Evolutionary conservation across 2,888 invertebrate species (phyloP), one percentile per base, ranked within the genome.

Genomic region (Prostheceraeus crozeri): DNA sequence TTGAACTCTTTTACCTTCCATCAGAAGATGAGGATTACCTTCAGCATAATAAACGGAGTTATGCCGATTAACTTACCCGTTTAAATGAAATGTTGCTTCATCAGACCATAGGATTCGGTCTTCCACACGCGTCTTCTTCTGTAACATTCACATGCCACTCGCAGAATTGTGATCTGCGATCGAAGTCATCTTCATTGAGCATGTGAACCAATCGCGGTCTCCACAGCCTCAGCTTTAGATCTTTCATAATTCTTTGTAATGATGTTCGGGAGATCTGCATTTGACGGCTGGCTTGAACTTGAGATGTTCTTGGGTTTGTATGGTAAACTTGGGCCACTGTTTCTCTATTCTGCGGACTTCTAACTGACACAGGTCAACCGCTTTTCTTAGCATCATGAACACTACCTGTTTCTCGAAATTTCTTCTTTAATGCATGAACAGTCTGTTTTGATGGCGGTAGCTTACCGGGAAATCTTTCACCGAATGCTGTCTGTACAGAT

Each of bases 341-440:
- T n/a, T 53, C 16, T 8, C 30, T 53, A 53, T 53, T 53, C 19
- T 53, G 4, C 35, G 6, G 35, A 35, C 16, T 53, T 36, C 4
- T 53, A 31, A 53, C 54, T 53, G 36, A 35, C 16, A 31, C n/a
- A 27, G 54, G 51, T 31, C 54, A 14, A 8, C 2, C 16, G 33
- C 48, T 53, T 36, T 31, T 4, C n/a, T 27, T 35, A 48, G 56
- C 48, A 56, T 56, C 56, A 16, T 56, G 48, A 53, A 56, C 56
- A 56, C 21, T 48, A 14, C 23, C 56, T 23, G 48, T 56, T 16
- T 53, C 21, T 19, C 45, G 11, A 56, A 45, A 56, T 1, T 14
- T 53, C 46, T 56, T 56, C 45, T n/a, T 46, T 11, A 56, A n/a
- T n/a, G n/a, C 16, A 46, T 56, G 23, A 53, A 56, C 46, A 16